Base-by-base conservation (phyloP, 1,140 invertebrate genomes). In the Papilio glaucus region DNA sequence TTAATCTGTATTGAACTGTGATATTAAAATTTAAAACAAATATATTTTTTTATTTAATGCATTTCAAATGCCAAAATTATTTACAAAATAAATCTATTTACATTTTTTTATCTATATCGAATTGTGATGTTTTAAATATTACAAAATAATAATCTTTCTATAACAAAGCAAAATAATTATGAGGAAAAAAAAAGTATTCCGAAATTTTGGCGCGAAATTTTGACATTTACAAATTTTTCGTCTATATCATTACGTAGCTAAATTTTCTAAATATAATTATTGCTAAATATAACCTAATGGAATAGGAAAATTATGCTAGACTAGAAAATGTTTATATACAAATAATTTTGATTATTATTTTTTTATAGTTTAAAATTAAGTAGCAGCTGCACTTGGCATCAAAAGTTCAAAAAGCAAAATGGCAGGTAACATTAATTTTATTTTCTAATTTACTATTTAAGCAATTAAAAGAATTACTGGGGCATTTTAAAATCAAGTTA, bases 261-360 rank as follows among this genome's bases (percentile, higher is more conserved):
- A 33, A 33, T 37, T 62, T 15, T 62, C 9, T 53, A 49, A 18
- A 49, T 9, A 9, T 45, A 49, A 18, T 69, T 53, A 53, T 53
- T 69, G 67, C 45, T 29, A 24, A 33, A 53, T 29, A 26, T 69
- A 69, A 49, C 24, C 26, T 69, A 69, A 69, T 69, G 67, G 67
- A 69, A 69, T 69, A 69, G 67, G 67, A 69, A 69, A 69, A 41
- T 69, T 53, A 49, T 53, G 33, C 67, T 69, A 69, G 67, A 69
- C 67, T 69, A 69, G 67, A 69, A 69, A 53, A 53, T 24, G 67
- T 69, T 69, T 69, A 37, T 53, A 53, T 33, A 53, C 45, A 69
- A 69, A 69, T 69, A 69, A 69, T 69, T 69, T 69, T 37, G 37
- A 62, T 63, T 38, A 38, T 63, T 37, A 62, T 62, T n/a, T n/a